Evolutionary conservation across 2,797 vertebrate genomes (phyloP).

Genomic region (Molossus alvarezi): DNA sequence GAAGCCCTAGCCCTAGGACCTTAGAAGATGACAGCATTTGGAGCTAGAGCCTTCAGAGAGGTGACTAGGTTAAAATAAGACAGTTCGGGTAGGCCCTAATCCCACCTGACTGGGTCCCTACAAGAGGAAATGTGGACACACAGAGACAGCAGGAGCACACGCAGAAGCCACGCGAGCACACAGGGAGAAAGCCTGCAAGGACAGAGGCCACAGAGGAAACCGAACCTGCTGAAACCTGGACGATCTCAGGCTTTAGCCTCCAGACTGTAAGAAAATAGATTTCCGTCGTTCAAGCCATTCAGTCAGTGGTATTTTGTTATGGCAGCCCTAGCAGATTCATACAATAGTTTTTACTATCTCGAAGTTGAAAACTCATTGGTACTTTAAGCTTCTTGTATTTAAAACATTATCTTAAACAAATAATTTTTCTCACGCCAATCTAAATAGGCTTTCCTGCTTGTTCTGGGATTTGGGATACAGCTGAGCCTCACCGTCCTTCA

Average conservation of each 20-base stretch:
- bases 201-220: neutral
- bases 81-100: neutral
- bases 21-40: neutral
- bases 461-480: neutral
- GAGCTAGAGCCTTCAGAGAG: neutral
- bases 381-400: neutral
- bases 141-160: neutral
- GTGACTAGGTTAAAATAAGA: neutral
- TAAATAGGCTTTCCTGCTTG: neutral
- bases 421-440: neutral
- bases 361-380: neutral
- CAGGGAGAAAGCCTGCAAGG: too few species aligned
- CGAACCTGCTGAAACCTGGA: neutral
- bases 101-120: neutral
- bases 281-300: neutral
- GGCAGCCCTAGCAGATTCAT: neutral
- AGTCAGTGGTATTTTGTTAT: neutral
- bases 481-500: neutral
- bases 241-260: neutral
- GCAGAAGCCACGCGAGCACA: neutral
- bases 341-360: slow-evolving; percentile 15
- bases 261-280: neutral
- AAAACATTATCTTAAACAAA: slow-evolving; percentile 39
- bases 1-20: neutral
- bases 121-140: neutral